Percentiles rank a stretch among this genome's conserved stretches.
Conservation (phyloP, 2,113 vertebrate genomes). For the Geothlypis trichas region DNA sequence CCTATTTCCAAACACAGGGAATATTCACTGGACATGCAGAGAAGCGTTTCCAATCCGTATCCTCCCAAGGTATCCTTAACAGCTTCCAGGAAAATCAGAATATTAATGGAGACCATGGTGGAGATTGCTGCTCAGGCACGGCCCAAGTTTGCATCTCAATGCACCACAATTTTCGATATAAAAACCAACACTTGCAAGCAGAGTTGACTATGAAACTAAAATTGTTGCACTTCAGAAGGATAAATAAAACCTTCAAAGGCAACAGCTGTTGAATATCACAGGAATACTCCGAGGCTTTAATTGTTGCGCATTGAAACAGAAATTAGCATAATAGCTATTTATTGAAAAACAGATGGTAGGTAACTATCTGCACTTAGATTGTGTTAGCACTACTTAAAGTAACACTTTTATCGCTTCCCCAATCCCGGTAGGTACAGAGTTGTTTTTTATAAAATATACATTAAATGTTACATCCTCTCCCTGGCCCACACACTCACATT, state of each 20-base stretch:
- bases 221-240: conserved; percentile 41
- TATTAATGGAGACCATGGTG: neutral
- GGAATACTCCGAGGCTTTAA: conserved; percentile 7
- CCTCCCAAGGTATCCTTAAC: neutral
- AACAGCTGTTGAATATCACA: conserved; percentile 49
- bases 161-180: neutral
- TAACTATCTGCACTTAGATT: conserved; percentile 20
- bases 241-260: conserved; percentile 58
- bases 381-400: neutral
- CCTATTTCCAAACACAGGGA: neutral
- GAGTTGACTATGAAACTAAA: conserved; percentile 35
- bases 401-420: neutral
- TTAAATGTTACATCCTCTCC: neutral
- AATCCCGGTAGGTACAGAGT: neutral
- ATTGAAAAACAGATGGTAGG: conserved; percentile 54
- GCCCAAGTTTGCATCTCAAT: conserved; percentile 54
- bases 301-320: conserved; percentile 14
- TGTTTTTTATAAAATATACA: neutral
- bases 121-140: neutral
- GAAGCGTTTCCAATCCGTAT: neutral
- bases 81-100: neutral
- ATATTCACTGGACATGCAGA: rapidly evolving
- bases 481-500: neutral
- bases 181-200: conserved; percentile 29
- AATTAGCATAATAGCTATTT: conserved; percentile 54